phyloP scores from a whole-genome alignment of 2,888 invertebrate species.

The Plusia festucae region DNA sequence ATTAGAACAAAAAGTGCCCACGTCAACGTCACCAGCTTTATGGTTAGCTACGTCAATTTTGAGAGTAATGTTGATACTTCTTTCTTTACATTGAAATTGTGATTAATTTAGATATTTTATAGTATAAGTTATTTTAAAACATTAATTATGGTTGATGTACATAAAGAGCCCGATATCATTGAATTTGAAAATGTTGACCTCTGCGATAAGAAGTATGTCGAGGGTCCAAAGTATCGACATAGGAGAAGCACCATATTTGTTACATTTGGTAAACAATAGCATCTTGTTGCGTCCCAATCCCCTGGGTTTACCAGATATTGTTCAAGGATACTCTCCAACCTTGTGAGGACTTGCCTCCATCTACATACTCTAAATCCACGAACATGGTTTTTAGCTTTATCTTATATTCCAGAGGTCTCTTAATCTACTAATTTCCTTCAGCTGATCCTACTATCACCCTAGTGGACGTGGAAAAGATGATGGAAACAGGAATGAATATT shows the following conservation, averaged over 20 bases:
- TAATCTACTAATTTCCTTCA: conserved; percentile 32
- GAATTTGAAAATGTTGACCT: conserved; percentile 62
- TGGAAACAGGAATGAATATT: conserved; percentile 85
- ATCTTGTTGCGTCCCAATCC: too few species aligned
- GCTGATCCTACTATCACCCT: conserved; percentile 64
- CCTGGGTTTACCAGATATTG: too few species aligned
- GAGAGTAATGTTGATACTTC: conserved; percentile 11
- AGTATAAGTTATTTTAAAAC: not conserved
- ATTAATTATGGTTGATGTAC: conserved; percentile 13
- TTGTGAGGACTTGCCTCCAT: too few species aligned
- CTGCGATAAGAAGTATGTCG: conserved; percentile 51
- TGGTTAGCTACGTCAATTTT: conserved; percentile 4
- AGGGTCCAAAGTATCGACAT: conserved; percentile 40
- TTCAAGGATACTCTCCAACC: too few species aligned
- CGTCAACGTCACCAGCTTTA: too few species aligned
- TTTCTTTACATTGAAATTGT: conserved; percentile 8
- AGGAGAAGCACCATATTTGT: conserved; percentile 69
- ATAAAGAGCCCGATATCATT: conserved; percentile 30
- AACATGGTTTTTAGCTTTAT: too few species aligned
- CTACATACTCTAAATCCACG: too few species aligned
- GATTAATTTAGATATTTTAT: conserved; percentile 12
- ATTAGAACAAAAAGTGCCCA: not conserved
- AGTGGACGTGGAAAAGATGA: conserved; percentile 82
- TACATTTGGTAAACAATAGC: conserved; percentile 63
- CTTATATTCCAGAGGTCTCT: too few species aligned